Evolutionary conservation across 1,140 invertebrate species (phyloP), one percentile per base, ranked within the genome.

Genomic region (Bombus confusus): DNA sequence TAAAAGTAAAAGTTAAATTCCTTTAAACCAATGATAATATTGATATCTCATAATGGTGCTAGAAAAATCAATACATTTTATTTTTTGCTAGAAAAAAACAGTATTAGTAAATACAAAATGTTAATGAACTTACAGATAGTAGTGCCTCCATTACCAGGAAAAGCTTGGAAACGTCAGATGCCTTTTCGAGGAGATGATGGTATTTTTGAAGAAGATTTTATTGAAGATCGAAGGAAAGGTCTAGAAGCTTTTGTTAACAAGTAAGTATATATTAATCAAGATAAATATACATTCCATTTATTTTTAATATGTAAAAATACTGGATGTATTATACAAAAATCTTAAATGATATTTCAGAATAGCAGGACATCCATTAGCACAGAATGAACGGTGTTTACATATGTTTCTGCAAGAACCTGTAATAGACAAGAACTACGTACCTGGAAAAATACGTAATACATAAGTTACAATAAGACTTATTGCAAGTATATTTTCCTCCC

Each of bases 201-300:
- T 75, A 99, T 99, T 92, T 99, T 99, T 96, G 99, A 99, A 95
- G 99, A 99, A 95, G 99, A 99, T 92, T 99, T 99, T 95, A 99
- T 99, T 93, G 99, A 99, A 95, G 99, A 99, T 91, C 97, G 99
- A 92, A 97, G 99, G 94, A 99, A 99, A 97, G 99, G 98, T 86
- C 96, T 99, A 86, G 99, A 99, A 97, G 96, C 98, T 91, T 99
- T 99, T 95, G 98, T 99, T 90, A 99, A 99, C 95, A 99, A 99
- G 98, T 98, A 95, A 95, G 96, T 95, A 71, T 28, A 37, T 34
- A 68, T 66, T 43, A 25, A n/a, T 2, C 10, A 25, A 39, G 13
- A 28, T 69, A 43, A 34, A 41, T 43, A 68, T 22, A 10, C 31
- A 22, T 68, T 37, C 2, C 25, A 66, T 31, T 52, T 18, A 52